Base-by-base conservation (phyloP, 92 coral and sea anemone species). In the Epizoanthus scotinus region DNA sequence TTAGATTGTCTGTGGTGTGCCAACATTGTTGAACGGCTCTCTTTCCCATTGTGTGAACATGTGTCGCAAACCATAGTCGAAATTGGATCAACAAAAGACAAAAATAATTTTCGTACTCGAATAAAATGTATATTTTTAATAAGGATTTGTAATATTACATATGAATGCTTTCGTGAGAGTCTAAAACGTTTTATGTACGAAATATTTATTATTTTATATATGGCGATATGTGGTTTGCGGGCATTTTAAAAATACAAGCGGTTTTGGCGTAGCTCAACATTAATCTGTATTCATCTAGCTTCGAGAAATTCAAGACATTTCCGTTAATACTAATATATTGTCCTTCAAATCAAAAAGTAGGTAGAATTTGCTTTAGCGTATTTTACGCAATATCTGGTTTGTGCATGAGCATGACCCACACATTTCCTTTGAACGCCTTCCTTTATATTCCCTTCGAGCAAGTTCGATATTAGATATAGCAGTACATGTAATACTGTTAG, bases 271-370 rank as follows among this genome's bases (percentile, higher is more conserved):
- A 27, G 70, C 36, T 64, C 36, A 25, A n/a, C 19, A 64, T 64
- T 2, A 1, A 10, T 47, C 14, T 13, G 2, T 47, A 47, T 47
- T 47, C 52, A 47, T 7, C 5, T 63, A 38, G 38, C 14, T 34
- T 57, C 13, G 19, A 19, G n/a, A 56, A 28, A 28, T 55, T 55
- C 65, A 50, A 73, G 52, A 73, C 29, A 73, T 56, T 73, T 73
- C 65, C 79, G 79, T 75, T 9, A n/a, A n/a, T n/a, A 47, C 52
- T 75, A 3, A 54, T 53, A 75, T 75, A 59, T 75, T 75, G 68
- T 1, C 25, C 24, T 1, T 64, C 42, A 26, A 26, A 62, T 17
- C 34, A 29, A 62, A 62, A 15, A 47, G 14, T 6, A 47, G 52
- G 52, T 47, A 2, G 13, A 47, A 47, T 47, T 47, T 9, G 52